Evolutionary conservation across 1,140 invertebrate genomes (phyloP), one percentile per base, ranked within the genome.

Genomic region (Calliopsis andreniformis): DNA sequence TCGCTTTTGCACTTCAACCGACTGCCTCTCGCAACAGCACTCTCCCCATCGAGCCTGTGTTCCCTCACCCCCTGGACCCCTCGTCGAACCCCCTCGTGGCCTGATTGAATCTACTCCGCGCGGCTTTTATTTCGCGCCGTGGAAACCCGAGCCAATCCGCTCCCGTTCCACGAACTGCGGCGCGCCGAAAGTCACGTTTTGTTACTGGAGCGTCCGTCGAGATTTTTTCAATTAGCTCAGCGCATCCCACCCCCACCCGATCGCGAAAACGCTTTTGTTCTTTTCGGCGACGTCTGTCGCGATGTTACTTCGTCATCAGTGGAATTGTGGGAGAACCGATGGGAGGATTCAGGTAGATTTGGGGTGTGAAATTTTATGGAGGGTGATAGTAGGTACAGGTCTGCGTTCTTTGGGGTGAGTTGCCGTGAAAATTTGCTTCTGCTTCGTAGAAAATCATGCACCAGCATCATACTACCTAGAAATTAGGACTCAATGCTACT

Each of bases 111-210:
- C 78, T 80, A 80, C 73, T 77, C 78, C 59, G 43, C 35, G 66
- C 58, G 72, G 78, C 78, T 79, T 76, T 79, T 79, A 79, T 79
- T 79, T 79, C 72, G 72, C 72, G 56, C 72, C 63, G 56, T 79
- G 62, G 63, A 79, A 79, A 68, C 64, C 64, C 62, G 63, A 79
- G 71, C 63, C 64, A 79, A 79, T 79, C 68, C 70, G 71, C 56
- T 75, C 71, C 23, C 71, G 69, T 64, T 64, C 59, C 45, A 72
- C 45, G 71, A 58, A 67, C 71, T 32, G 62, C 51, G 71, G 28
- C 71, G 30, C 71, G 62, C 51, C 63, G 51, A 75, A 75, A 75
- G 62, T 75, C 71, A 75, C 63, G 51, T 75, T 75, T 75, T 67
- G 71, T 75, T 75, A 55, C 71, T 47, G 51, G 71, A 75, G 51